A percentile compares a stretch with the other conserved stretches of the same genome.
Evolutionary conservation across 2,888 invertebrate genomes (phyloP).

Genomic region (Ectemnius lituratus): DNA sequence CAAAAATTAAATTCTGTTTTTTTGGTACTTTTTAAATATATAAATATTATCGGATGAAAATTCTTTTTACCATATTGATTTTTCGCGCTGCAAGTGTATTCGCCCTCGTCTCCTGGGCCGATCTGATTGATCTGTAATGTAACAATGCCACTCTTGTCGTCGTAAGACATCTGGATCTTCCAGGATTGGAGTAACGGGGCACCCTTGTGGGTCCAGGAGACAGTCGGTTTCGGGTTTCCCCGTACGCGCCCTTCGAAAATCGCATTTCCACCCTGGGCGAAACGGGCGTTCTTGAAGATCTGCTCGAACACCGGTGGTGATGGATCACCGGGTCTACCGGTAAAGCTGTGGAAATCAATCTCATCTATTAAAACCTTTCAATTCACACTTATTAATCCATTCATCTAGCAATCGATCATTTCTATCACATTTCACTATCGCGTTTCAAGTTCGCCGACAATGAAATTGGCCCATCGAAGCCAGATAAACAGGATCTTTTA

Average conservation of each 20-base stretch:
- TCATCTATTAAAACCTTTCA: too few species aligned
- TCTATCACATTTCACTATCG: too few species aligned
- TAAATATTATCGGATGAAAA: neutral
- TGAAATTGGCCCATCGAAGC: neutral
- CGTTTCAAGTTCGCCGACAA: too few species aligned
- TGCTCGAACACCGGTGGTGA: conserved; percentile 97
- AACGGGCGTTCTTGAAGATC: conserved; percentile 95
- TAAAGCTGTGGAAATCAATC: conserved; percentile 62
- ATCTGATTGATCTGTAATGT: conserved; percentile 95
- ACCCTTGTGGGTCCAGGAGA: conserved; percentile 94
- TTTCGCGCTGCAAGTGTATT: conserved; percentile 96
- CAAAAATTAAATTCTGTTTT: too few species aligned
- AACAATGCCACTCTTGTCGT: conserved; percentile 93
- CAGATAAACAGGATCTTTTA: neutral
- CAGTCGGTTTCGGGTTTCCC: conserved; percentile 94
- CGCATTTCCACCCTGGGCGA: conserved; percentile 96
- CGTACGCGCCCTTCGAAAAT: conserved; percentile 94
- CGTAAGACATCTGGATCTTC: conserved; percentile 94
- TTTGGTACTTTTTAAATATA: neutral
- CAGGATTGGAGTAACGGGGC: conserved; percentile 89
- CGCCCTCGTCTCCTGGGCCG: conserved; percentile 97
- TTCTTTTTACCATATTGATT: conserved; percentile 87
- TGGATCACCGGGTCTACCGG: conserved; percentile 84
- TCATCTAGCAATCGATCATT: too few species aligned
- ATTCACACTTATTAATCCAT: too few species aligned